phyloP scores from a whole-genome alignment of 92 coral and sea anemone species.

The Metridium senile region DNA sequence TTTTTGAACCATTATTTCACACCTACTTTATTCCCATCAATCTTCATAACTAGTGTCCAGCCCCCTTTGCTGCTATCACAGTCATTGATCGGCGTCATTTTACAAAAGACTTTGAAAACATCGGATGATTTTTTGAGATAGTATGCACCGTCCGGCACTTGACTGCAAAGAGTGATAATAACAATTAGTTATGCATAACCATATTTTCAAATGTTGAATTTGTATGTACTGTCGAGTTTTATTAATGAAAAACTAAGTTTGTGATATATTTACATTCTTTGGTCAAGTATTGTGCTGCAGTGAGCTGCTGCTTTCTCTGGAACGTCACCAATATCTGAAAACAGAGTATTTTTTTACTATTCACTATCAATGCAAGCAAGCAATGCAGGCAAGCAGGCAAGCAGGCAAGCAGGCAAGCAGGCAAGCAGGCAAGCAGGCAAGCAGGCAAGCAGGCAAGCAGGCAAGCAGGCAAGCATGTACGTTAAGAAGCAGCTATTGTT shows the following conservation, averaged over 20 bases:
- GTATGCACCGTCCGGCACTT: constrained; percentile 32
- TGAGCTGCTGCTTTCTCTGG: constrained; percentile 31
- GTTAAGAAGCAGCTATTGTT: background rate
- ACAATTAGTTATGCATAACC: background rate
- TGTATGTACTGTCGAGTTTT: background rate
- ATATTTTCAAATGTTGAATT: background rate
- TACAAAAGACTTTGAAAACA: constrained; percentile 38
- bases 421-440: background rate
- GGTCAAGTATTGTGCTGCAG: constrained; percentile 3
- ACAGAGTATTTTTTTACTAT: too few relatives aligned
- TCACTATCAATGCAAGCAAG: too few relatives aligned
- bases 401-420: background rate
- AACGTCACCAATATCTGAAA: constrained; percentile 13
- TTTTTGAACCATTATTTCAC: too few relatives aligned
- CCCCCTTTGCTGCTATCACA: constrained; percentile 69
- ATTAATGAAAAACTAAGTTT: background rate
- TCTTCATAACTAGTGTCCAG: constrained; percentile 83
- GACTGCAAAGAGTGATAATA: background rate
- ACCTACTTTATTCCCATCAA: constrained; percentile 60
- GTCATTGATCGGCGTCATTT: constrained; percentile 63
- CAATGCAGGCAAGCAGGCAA: background rate
- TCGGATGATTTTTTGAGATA: constrained; percentile 9
- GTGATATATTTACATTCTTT: constrained; percentile 2
- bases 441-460: background rate
- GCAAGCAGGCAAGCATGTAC: background rate